phyloP scores from a whole-genome alignment of 2,113 vertebrate genomes.

The Xenotilapia caudafasciata region DNA sequence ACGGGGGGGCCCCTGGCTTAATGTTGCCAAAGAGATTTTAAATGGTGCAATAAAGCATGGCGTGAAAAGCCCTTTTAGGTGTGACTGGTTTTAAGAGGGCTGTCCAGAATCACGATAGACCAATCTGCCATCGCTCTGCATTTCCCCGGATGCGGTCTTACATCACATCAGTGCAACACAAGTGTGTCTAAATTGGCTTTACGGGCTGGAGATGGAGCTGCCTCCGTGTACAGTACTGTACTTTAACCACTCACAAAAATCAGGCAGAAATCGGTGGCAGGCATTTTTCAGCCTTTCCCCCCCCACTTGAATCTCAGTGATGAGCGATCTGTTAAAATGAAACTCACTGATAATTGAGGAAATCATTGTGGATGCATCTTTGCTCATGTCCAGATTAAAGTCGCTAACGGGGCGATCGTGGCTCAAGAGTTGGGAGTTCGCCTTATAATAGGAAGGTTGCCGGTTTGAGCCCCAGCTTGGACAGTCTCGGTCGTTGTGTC shows the following conservation, averaged over 20 bases:
- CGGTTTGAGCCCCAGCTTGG: no score
- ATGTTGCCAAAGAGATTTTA: slow-evolving; percentile 17
- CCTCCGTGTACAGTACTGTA: neutral
- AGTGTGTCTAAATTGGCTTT: neutral
- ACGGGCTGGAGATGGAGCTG: neutral
- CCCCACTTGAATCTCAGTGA: neutral
- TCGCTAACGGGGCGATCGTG: neutral
- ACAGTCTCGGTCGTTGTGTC: no score
- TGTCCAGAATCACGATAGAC: neutral
- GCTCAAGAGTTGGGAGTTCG: no score
- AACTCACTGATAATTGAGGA: slow-evolving; percentile 6
- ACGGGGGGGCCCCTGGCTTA: neutral
- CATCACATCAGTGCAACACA: neutral
- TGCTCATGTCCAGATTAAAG: neutral
- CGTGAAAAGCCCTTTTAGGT: slow-evolving; percentile 1
- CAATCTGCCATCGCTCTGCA: neutral
- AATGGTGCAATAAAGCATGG: neutral
- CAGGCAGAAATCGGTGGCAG: neutral
- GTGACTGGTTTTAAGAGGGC: neutral
- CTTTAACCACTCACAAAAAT: neutral
- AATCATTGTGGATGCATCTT: neutral
- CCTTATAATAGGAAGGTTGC: no score
- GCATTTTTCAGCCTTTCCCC: no score
- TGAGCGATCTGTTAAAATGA: neutral
- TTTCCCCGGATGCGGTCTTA: neutral